Evolutionary conservation across 2,888 invertebrate genomes (phyloP).

Genomic region (Hermaeophaga mercurialis): DNA sequence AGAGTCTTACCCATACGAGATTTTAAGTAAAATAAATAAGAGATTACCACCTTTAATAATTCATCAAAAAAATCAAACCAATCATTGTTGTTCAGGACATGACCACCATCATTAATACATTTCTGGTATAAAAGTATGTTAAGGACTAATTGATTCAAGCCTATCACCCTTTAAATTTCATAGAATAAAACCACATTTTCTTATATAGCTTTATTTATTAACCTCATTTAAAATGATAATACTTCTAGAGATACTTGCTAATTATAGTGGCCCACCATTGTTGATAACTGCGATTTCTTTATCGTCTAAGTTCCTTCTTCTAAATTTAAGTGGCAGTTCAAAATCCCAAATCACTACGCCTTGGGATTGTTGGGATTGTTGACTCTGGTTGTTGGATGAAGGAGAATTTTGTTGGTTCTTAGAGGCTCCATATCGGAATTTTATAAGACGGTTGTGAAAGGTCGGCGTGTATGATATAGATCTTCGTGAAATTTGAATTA

Average conservation of each 20-base stretch:
- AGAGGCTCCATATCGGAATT: conserved; percentile 53
- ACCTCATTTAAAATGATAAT: no score
- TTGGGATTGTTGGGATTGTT: conserved; percentile 24
- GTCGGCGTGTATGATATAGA: conserved; percentile 45
- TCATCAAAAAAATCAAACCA: conserved; percentile 37
- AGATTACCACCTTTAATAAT: conserved; percentile 43
- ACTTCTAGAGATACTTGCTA: conserved; percentile 1
- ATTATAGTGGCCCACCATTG: conserved; percentile 50
- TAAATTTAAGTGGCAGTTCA: conserved; percentile 53
- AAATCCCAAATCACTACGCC: conserved; percentile 52
- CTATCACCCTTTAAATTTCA: neutral
- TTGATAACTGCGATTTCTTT: conserved; percentile 56
- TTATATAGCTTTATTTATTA: neutral
- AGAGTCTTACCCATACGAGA: conserved; percentile 65
- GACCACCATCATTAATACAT: conserved; percentile 38
- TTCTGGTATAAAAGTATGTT: neutral
- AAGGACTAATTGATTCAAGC: neutral
- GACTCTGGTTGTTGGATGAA: conserved; percentile 13
- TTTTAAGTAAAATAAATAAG: conserved; percentile 64
- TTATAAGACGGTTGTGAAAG: conserved; percentile 48
- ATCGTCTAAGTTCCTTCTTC: conserved; percentile 49
- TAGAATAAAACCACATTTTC: neutral
- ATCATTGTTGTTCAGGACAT: conserved; percentile 49
- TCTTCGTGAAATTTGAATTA: conserved; percentile 36
- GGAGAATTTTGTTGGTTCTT: conserved; percentile 40